These are phyloP conservation scores for Malurus splendens DNA, from an alignment of 2,797 vertebrate species.

Conservation along the genomic window DNA sequence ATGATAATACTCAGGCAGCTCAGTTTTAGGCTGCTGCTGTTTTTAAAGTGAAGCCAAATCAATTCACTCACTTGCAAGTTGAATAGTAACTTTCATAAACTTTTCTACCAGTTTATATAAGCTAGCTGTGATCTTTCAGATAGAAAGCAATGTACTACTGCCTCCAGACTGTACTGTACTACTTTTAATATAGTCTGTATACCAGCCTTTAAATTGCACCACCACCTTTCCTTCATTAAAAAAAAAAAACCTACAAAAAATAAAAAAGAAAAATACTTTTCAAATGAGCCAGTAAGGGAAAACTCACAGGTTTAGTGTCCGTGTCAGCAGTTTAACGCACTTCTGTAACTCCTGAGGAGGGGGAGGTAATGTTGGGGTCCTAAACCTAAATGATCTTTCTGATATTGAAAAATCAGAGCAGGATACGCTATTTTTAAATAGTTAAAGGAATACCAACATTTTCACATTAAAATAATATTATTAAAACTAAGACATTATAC, in stretches of 20 bases:
- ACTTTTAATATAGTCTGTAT: neutral
- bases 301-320: neutral
- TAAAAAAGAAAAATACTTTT: fast-evolving
- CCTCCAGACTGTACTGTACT: neutral
- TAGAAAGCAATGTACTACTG: neutral
- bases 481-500: neutral
- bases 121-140: slow-evolving; percentile 24
- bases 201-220: neutral
- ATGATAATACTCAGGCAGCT: slow-evolving; percentile 46
- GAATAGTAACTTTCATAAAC: slow-evolving; percentile 41
- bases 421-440: neutral
- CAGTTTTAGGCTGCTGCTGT: slow-evolving; percentile 61
- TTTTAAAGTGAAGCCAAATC: slow-evolving; percentile 61
- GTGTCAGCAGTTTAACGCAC: neutral
- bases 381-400: neutral
- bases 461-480: slow-evolving; percentile 4
- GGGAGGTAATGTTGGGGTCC: neutral
- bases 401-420: neutral
- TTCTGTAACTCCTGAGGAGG: neutral
- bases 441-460: neutral
- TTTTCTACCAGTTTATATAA: slow-evolving; percentile 22
- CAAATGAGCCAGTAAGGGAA: neutral
- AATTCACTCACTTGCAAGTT: slow-evolving; percentile 45
- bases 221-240: neutral
- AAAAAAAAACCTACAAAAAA: neutral